Base-by-base conservation (phyloP, 2,113 vertebrate species). In the Xerus inauris region DNA sequence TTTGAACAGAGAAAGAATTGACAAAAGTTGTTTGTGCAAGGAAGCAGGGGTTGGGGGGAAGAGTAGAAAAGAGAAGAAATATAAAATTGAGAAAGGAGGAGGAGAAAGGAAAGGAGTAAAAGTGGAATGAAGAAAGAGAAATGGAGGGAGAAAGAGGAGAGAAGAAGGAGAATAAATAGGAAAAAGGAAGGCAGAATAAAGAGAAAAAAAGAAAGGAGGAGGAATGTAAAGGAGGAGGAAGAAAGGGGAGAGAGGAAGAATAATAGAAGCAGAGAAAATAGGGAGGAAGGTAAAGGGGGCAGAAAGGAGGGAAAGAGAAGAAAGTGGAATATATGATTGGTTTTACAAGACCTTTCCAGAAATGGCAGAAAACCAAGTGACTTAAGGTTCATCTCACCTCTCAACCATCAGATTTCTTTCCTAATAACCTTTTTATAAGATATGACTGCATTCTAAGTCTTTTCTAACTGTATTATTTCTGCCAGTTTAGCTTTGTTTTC, bases 391-490 rank as follows among this genome's bases (percentile, higher is more conserved):
- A 2, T 1, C 49, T 92, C 24, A 57, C n/a, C 47, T 76, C 65
- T 73, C 47, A 89, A 79, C 26, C 91, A 47, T 62, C 69, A 81
- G 30, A 64, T 87, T 91, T 91, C 45, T 51, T 73, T 64, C 75
- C 79, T 84, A 86, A 93, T 59, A 89, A 95, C 32, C 16, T 64
- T 96, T 90, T 91, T 32, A 81, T 81, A 86, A 94, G 87, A n/a
- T 16, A 32, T 7, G 73, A 67, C 45, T 89, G 28, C 20, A 28
- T 67, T 94, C n/a, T 80, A 87, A 71, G 26, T 47, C 51, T 92
- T 59, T 72, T 80, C 51, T 38, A 16, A 71, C 67, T 88, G 40
- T 64, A 82, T 88, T 97, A 86, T 75, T 94, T 90, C 62, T 97
- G 89, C 69, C 71, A 40, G 38, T 85, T 69, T 96, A 64, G 7